These are phyloP conservation scores for Caenorhabditis angaria DNA, from an alignment of 2,888 invertebrate species.

Conservation along the genomic window DNA sequence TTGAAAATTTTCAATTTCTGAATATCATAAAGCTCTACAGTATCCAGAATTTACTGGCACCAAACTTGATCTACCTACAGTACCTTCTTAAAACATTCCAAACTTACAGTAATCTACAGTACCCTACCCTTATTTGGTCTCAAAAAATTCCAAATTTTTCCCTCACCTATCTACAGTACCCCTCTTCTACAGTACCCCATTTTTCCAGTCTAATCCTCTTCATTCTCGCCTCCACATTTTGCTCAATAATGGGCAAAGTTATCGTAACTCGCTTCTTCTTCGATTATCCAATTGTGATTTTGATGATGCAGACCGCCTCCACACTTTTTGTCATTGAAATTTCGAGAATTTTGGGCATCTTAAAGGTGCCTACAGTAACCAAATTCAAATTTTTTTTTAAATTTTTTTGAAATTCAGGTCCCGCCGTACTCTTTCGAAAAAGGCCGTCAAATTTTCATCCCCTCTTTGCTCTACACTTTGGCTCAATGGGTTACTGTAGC, in stretches of 20 bases:
- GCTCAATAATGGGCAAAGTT: slow-evolving; percentile 46
- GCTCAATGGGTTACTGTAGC: slow-evolving; percentile 75
- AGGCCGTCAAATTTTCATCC: slow-evolving; percentile 74
- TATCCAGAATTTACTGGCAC: too few relatives aligned
- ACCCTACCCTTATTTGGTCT: too few relatives aligned
- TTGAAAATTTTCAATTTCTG: too few relatives aligned
- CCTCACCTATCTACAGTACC: too few relatives aligned
- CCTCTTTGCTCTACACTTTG: slow-evolving; percentile 73
- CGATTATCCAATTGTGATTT: slow-evolving; percentile 75
- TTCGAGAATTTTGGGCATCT: slow-evolving; percentile 53
- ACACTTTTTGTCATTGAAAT: slow-evolving; percentile 73
- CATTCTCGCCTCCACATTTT: slow-evolving; percentile 37
- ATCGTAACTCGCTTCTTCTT: slow-evolving; percentile 72
- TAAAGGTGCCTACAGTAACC: not conserved
- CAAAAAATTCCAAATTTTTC: too few relatives aligned
- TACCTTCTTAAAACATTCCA: too few relatives aligned
- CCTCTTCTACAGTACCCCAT: too few relatives aligned
- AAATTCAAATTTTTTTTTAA: too few relatives aligned
- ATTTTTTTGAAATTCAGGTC: slow-evolving; percentile 60
- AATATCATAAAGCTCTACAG: too few relatives aligned
- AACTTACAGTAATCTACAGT: too few relatives aligned
- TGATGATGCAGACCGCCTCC: slow-evolving; percentile 75
- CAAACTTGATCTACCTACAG: too few relatives aligned
- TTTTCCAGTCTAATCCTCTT: slow-evolving; percentile 45
- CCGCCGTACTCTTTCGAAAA: slow-evolving; percentile 73